Conservation (phyloP, 2,888 invertebrate genomes). For the Chrysolina haemoptera region DNA sequence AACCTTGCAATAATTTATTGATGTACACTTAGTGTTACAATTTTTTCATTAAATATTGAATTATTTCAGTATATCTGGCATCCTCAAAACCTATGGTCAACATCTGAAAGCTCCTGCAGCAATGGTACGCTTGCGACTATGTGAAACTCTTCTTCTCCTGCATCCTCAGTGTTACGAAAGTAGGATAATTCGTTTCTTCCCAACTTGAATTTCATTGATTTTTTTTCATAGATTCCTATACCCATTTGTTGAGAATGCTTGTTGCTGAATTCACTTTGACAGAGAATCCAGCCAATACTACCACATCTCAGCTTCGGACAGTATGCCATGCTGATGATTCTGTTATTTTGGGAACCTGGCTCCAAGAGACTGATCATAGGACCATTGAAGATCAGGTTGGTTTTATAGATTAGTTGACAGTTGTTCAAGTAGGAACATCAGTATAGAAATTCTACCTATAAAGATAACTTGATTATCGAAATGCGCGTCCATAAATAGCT, state of each 20-base stretch:
- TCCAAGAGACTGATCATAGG: conserved; percentile 96
- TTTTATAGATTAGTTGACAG: neutral
- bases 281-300: conserved; percentile 94
- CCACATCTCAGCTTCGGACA: conserved; percentile 85
- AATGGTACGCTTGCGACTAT: conserved; percentile 92
- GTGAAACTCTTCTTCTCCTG: conserved; percentile 86
- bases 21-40: neutral
- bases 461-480: too few species aligned
- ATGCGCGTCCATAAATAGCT: too few species aligned
- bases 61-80: conserved; percentile 81
- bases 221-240: conserved; percentile 78
- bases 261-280: conserved; percentile 96
- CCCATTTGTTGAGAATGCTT: conserved; percentile 89
- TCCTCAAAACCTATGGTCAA: conserved; percentile 91
- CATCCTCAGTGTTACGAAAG: conserved; percentile 87
- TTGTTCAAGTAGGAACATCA: neutral
- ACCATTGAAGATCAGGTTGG: conserved; percentile 97
- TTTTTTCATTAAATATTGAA: conserved; percentile 11
- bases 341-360: conserved; percentile 93
- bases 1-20: too few species aligned
- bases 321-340: conserved; percentile 92
- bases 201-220: conserved; percentile 5
- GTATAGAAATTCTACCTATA: too few species aligned
- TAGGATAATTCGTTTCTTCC: conserved; percentile 60
- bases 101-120: conserved; percentile 95